Evolutionary conservation across 2,888 invertebrate species (phyloP).

Genomic region (Phorcus lineatus): DNA sequence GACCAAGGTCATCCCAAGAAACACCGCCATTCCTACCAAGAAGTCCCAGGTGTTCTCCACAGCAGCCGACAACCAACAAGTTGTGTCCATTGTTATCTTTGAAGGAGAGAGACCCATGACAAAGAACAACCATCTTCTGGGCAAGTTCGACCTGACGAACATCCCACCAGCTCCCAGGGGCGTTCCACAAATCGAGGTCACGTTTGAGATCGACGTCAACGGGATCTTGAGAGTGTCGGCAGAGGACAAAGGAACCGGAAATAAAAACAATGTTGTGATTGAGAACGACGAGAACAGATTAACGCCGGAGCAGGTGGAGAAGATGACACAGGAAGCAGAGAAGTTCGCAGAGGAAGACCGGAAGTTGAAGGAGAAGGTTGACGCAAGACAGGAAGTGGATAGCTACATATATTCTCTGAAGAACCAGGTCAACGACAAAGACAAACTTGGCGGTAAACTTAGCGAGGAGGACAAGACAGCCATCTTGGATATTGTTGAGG

Average conservation of each 20-base stretch:
- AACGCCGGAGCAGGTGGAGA: constrained; percentile 97
- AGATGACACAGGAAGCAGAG: constrained; percentile 99
- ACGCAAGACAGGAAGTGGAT: constrained; percentile 96
- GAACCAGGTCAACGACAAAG: constrained; percentile 96
- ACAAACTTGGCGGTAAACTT: constrained; percentile 88
- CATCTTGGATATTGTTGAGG: constrained; percentile 94
- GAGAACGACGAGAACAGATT: constrained; percentile 98
- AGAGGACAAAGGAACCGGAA: constrained; percentile 99
- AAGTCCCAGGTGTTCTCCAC: constrained; percentile 99
- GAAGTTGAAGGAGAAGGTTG: constrained; percentile 87
- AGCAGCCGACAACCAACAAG: constrained; percentile 98
- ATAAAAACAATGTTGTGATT: constrained; percentile 98
- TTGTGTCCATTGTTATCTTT: constrained; percentile 92
- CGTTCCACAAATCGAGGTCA: constrained; percentile 76
- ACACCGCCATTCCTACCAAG: constrained; percentile 99
- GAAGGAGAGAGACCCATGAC: constrained; percentile 99
- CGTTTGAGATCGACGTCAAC: constrained; percentile 79
- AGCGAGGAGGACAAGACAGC: constrained; percentile 92
- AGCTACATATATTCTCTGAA: constrained; percentile 95
- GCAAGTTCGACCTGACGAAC: constrained; percentile 97
- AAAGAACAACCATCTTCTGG: constrained; percentile 98
- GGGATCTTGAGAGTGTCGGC: constrained; percentile 83
- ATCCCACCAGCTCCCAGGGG: constrained; percentile 86
- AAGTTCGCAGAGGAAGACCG: constrained; percentile 99
- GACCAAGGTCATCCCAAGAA: constrained; percentile 97